These are phyloP conservation scores for Brachypalpus laphriformis DNA, from an alignment of 2,888 invertebrate species.

Conservation along the genomic window DNA sequence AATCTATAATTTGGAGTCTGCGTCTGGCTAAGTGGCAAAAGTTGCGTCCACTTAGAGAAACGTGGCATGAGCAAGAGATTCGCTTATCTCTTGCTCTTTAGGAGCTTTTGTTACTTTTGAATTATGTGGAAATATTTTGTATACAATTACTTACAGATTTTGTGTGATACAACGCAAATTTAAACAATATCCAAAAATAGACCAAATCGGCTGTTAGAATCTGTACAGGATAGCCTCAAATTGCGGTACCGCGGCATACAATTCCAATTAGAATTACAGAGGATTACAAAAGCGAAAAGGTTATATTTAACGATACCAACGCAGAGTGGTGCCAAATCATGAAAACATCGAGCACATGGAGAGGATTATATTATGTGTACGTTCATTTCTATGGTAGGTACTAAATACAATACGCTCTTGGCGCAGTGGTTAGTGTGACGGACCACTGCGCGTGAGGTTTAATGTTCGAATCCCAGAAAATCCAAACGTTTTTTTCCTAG, in stretches of 20 bases:
- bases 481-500: too few species aligned
- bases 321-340: not conserved
- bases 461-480: too few species aligned
- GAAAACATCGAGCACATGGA: not conserved
- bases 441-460: too few species aligned
- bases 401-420: too few species aligned
- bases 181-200: not conserved
- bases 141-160: not conserved
- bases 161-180: not conserved
- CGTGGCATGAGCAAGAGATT: constrained; percentile 59
- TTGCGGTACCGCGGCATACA: not conserved
- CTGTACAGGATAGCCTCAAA: not conserved
- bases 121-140: not conserved
- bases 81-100: not conserved
- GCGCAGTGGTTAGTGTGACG: too few species aligned
- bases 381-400: too few species aligned
- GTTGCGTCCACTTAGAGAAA: constrained; percentile 20
- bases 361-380: too few species aligned
- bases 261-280: constrained; percentile 3
- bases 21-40: constrained; percentile 1
- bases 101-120: not conserved
- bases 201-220: not conserved
- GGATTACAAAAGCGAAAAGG: not conserved
- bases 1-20: constrained; percentile 65
- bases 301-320: not conserved